Base-by-base conservation (phyloP, 2,888 invertebrate genomes). In the Pachycephus smyrnensis region DNA sequence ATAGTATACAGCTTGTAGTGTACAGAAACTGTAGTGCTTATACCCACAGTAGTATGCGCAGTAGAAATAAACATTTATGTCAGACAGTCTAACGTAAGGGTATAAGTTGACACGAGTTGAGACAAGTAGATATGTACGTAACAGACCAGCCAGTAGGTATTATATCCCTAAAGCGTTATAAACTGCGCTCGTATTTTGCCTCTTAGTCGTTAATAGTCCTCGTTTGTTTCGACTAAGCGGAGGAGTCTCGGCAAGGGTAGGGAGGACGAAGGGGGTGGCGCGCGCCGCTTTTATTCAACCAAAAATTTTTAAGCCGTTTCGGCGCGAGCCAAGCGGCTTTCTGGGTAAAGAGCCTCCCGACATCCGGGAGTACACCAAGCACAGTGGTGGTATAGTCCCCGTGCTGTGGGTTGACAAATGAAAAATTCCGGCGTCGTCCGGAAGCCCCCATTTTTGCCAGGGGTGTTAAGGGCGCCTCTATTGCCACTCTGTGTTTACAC, bases 81-180 rank as follows among this genome's bases (percentile, higher is more conserved):
- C 90, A 91, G 40, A 40, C 40, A 15, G 15, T 15, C 4, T 15
- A 40, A 4, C 40, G 15, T 15, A 40, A 15, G 40, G 15, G 40
- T 40, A 40, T 15, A 40, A 40, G 6, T 40, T 15, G 40, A 40
- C 40, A 40, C 0, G 15, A 40, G 15, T 15, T 15, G 15, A 15
- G 6, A 4, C 15, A 40, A 40, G 40, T 40, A 40, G 40, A 40
- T 40, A 40, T 15, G 40, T 40, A 40, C 40, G 40, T 40, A 40
- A 40, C 40, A 40, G 40, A 40, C 40, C 40, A 40, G 40, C 40
- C 40, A 40, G 40, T 6, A 0, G 40, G 91, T 90, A 91, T 91
- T 91, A 91, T 91, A 91, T 89, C 90, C 90, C 86, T 90, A 91
- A 91, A 91, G 91, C 91, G 91, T 91, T 91, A 91, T 91, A 90